Base-by-base conservation (phyloP, 2,888 invertebrate genomes). In the Teleiodes luculella region DNA sequence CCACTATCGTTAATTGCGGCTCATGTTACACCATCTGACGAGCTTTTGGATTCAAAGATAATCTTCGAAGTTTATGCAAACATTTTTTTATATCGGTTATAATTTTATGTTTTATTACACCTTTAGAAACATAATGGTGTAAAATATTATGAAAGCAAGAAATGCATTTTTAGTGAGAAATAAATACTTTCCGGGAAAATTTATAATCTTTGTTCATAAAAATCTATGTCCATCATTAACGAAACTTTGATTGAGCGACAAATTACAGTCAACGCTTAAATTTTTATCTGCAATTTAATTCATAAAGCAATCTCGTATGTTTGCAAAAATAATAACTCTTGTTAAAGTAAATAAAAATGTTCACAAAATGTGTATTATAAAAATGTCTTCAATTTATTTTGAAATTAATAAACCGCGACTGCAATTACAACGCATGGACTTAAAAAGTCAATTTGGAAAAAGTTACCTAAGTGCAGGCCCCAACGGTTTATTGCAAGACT, bases 1-100 rank as follows among this genome's bases (percentile, higher is more conserved):
- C 58, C 51, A 62, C 65, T 75, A 76, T 74, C 60, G 59, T 67
- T 78, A 77, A 78, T 79, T 76, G 71, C 57, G 16, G 56, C 16
- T 57, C 51, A 65, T 54, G 62, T 63, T 63, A 62, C 59, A 59
- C 58, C 61, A 62, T 48, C 57, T 49, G 24, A 39, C 2, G 46
- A 47, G 14, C 45, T 20, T 13, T 14, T 14, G 6, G 20, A 8
- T 11, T 14, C 31, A 16, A 14, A 28, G 48, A 28, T 46, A 46
- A 46, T n/a, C 30, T 14, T 30, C 30, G 3, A 16, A 1, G 8
- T 13, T 8, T 14, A n/a, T 14, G 13, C 16, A n/a, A n/a, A 5
- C 16, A n/a, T 37, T 18, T 37, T 8, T 18, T 16, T 18, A n/a
- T n/a, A n/a, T n/a, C n/a, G n/a, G n/a, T n/a, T n/a, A n/a, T n/a